Evolutionary conservation across 2,113 vertebrate genomes (phyloP), one percentile per base, ranked within the genome.

Genomic region (Ondatra zibethicus): DNA sequence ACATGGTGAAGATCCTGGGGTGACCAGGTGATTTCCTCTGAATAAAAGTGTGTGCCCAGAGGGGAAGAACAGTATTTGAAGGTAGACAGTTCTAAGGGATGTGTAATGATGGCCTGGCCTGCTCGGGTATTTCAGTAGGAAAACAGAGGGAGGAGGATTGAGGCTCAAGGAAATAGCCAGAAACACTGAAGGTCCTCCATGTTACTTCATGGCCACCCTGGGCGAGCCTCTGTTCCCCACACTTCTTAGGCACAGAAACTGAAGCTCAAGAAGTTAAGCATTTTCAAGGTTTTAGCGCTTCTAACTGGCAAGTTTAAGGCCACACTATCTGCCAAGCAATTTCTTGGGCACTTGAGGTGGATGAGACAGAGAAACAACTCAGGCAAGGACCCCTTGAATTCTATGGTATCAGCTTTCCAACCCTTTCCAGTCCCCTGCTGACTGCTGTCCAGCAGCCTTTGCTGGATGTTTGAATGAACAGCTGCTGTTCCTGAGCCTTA

Each of bases 121-220:
- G 52, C 73, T 89, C 29, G 72, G 39, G 8, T 33, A 42, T 77
- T 93, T 73, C 61, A 82, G 82, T 29, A 78, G 82, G 75, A 58
- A 45, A 85, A 42, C 1, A 17, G 45, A 88, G 9, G 0, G 0
- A 0, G 5, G 31, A 27, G 7, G 77, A 29, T 1, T 8, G 36
- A 5, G 39, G 27, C 25, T 16, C 14, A 3, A 2, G 61, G 42
- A 77, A 50, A 23, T 13, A 91, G 31, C 1, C 31, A 13, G 21
- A 13, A n/a, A n/a, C 50, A 23, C 16, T 8, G 31, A 85, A 36
- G 52, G n/a, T n/a, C n/a, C 63, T 66, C 14, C 0, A 3, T 76
- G 10, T 73, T 52, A 82, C 47, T 47, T 96, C 45, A 31, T 1
- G 7, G 2, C 5, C 25, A 92, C 36, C 21, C 70, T 16, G 39